A percentile compares a stretch with the other conserved stretches of the same genome.
Conservation (phyloP, 2,888 invertebrate genomes). For the Poecilobothrus nobilitatus region DNA sequence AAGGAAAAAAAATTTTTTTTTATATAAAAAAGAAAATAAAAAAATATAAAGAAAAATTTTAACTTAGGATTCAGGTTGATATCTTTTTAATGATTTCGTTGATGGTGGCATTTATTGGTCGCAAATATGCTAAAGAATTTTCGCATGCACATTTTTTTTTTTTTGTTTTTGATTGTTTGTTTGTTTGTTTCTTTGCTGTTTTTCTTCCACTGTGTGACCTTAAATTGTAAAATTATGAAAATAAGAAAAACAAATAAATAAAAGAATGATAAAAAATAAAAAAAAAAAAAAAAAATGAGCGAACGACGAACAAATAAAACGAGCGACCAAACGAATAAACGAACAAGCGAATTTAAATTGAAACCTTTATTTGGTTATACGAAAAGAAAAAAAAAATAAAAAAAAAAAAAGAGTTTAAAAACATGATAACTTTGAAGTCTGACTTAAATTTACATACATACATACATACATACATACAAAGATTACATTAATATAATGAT, state of each 20-base stretch:
- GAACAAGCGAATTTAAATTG: neutral
- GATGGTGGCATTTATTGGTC: slow-evolving; percentile 22
- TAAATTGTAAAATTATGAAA: slow-evolving; percentile 6
- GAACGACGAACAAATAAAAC: neutral
- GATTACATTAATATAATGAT: too few relatives aligned
- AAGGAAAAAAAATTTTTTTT: neutral
- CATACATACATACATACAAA: neutral
- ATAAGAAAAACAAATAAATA: neutral
- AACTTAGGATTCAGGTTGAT: slow-evolving; percentile 7
- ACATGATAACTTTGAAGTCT: too few relatives aligned
- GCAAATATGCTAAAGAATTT: slow-evolving; percentile 9
- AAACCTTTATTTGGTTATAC: slow-evolving; percentile 1
- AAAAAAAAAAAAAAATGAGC: neutral
- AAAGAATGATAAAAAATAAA: neutral
- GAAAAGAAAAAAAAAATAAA: neutral
- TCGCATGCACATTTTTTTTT: neutral
- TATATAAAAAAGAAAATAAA: neutral
- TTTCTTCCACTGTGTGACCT: neutral
- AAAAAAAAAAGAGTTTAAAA: too few relatives aligned
- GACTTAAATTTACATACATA: neutral
- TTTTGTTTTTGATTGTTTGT: too few relatives aligned
- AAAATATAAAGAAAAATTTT: neutral
- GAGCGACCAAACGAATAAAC: neutral
- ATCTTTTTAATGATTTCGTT: slow-evolving; percentile 20
- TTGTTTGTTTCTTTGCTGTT: too few relatives aligned